Evolutionary conservation across 2,888 invertebrate species (phyloP).

Genomic region (Epinotia brunnichana): DNA sequence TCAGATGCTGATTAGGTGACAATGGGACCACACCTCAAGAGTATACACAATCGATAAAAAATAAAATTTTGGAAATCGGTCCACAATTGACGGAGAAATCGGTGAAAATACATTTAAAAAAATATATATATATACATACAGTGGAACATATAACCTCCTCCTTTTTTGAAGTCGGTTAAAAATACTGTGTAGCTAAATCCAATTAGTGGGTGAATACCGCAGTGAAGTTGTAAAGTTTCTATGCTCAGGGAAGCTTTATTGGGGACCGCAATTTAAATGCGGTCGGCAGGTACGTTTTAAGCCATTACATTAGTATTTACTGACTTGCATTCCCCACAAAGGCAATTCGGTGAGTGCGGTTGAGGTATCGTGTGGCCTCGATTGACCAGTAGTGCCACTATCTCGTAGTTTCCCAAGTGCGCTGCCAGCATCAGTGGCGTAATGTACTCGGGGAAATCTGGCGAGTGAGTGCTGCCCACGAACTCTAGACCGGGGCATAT

Average conservation of each 20-base stretch:
- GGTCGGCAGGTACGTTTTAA: slow-evolving; percentile 48
- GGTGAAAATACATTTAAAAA: no score
- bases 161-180: no score
- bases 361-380: slow-evolving; percentile 86
- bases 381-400: slow-evolving; percentile 86
- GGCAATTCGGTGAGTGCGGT: slow-evolving; percentile 85
- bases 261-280: slow-evolving; percentile 42
- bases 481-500: slow-evolving; percentile 67
- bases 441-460: slow-evolving; percentile 87
- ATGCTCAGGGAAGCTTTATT: background rate
- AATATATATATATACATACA: no score
- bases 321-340: slow-evolving; percentile 76
- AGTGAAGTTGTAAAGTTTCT: slow-evolving; percentile 14
- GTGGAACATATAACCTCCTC: no score
- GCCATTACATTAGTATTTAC: slow-evolving; percentile 44
- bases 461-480: slow-evolving; percentile 64
- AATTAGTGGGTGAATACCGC: slow-evolving; percentile 3
- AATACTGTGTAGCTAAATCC: background rate
- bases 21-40: no score
- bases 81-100: no score
- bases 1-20: no score
- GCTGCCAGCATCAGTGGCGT: slow-evolving; percentile 89
- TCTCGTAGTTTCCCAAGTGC: slow-evolving; percentile 87
- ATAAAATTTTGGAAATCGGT: no score
- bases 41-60: no score